Conservation (phyloP, 2,113 vertebrate genomes). For the Pterocles burchelli region DNA sequence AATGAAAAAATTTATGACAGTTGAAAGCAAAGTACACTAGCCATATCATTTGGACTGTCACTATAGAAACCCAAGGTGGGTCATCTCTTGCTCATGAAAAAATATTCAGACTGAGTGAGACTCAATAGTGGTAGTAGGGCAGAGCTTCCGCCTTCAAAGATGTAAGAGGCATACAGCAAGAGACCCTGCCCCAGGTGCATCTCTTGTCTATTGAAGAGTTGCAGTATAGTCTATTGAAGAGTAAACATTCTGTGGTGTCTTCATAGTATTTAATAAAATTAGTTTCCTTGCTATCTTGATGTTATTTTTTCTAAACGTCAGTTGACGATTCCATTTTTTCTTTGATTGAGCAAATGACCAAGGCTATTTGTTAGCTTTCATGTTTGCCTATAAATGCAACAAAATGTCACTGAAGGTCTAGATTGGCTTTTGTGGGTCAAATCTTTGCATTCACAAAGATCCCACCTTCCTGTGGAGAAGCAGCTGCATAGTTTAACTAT, state of each 20-base stretch:
- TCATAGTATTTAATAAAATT: neutral
- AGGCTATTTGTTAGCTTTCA: neutral
- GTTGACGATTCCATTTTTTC: neutral
- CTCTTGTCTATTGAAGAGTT: neutral
- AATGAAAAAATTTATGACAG: neutral
- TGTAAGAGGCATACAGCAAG: neutral
- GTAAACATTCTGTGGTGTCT: neutral
- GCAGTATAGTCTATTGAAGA: neutral
- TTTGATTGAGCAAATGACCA: neutral
- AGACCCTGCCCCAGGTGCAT: neutral
- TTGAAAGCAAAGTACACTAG: neutral
- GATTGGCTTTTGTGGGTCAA: neutral
- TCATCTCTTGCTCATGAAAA: neutral
- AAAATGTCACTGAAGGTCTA: neutral
- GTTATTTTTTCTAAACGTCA: neutral
- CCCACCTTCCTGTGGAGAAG: neutral
- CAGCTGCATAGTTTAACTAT: neutral
- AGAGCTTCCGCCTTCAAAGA: neutral
- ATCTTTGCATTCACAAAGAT: neutral
- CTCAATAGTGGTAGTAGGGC: neutral
- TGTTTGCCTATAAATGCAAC: neutral
- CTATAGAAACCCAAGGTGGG: neutral
- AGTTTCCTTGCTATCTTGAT: neutral
- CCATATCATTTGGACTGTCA: neutral
- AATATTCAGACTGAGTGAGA: neutral